Conservation (phyloP, 1,140 invertebrate species). For the Hyposmocoma kahamanoa region DNA sequence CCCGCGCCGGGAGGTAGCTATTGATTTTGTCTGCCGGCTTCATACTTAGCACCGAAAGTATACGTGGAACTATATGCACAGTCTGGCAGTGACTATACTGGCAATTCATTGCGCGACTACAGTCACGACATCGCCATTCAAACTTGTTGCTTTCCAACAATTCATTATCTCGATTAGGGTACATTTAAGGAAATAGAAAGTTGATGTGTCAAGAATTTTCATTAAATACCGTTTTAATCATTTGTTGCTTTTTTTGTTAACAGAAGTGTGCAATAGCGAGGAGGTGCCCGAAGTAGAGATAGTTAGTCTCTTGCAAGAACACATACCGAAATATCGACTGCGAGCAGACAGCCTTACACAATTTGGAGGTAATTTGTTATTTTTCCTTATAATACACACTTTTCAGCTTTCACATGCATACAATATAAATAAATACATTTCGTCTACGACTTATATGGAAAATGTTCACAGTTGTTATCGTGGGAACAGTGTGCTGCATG, state of each 20-base stretch:
- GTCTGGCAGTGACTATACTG: slow-evolving; percentile 18
- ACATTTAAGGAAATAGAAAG: neutral
- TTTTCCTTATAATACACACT: too few species aligned
- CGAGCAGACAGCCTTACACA: slow-evolving; percentile 95
- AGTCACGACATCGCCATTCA: slow-evolving; percentile 44
- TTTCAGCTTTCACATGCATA: too few species aligned
- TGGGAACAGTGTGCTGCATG: too few species aligned
- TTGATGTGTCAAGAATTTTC: neutral
- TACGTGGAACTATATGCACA: slow-evolving; percentile 18
- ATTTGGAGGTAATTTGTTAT: slow-evolving; percentile 84
- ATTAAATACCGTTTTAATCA: neutral
- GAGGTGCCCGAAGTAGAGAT: slow-evolving; percentile 95
- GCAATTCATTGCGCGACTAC: slow-evolving; percentile 34
- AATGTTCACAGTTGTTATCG: neutral
- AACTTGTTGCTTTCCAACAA: slow-evolving; percentile 43
- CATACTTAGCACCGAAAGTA: slow-evolving; percentile 43
- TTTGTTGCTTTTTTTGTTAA: slow-evolving; percentile 56
- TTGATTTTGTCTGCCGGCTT: slow-evolving; percentile 60
- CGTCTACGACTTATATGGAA: too few species aligned
- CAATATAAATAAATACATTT: too few species aligned
- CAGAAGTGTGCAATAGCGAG: slow-evolving; percentile 91
- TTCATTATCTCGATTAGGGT: slow-evolving; percentile 30
- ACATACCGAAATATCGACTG: slow-evolving; percentile 95
- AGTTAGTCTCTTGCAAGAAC: slow-evolving; percentile 94
- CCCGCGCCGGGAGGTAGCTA: slow-evolving; percentile 30